Conservation (phyloP, 1,140 invertebrate genomes). For the Akabosia matsudoensis region DNA sequence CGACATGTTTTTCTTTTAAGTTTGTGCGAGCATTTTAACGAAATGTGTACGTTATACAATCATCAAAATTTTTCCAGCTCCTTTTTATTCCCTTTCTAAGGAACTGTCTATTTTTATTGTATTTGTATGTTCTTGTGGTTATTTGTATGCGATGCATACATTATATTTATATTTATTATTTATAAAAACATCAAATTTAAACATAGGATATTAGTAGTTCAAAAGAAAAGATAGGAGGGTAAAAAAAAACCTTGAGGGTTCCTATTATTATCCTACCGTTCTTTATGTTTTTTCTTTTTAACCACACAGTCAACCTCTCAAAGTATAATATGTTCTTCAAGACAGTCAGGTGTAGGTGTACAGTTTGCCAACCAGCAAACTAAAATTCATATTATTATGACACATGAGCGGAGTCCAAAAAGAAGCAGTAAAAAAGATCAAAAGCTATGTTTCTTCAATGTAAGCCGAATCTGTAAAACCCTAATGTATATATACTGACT, state of each 20-base stretch:
- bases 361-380: background rate
- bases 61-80: too few relatives aligned
- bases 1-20: too few relatives aligned
- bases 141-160: too few relatives aligned
- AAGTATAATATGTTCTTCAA: too few relatives aligned
- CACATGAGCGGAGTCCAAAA: background rate
- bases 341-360: too few relatives aligned
- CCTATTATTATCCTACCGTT: background rate
- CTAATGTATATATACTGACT: background rate
- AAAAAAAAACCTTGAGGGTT: too few relatives aligned
- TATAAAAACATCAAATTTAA: background rate
- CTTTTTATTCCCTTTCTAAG: background rate
- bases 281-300: background rate
- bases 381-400: background rate
- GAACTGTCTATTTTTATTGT: background rate
- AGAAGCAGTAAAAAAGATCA: background rate
- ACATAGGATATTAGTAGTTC: background rate
- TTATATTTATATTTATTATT: background rate
- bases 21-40: too few relatives aligned
- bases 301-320: background rate
- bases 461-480: background rate
- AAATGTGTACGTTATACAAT: too few relatives aligned
- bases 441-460: background rate
- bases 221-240: background rate
- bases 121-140: background rate